Evolutionary conservation across 2,888 invertebrate genomes (phyloP).

Genomic region (Hyppa rectilinea): DNA sequence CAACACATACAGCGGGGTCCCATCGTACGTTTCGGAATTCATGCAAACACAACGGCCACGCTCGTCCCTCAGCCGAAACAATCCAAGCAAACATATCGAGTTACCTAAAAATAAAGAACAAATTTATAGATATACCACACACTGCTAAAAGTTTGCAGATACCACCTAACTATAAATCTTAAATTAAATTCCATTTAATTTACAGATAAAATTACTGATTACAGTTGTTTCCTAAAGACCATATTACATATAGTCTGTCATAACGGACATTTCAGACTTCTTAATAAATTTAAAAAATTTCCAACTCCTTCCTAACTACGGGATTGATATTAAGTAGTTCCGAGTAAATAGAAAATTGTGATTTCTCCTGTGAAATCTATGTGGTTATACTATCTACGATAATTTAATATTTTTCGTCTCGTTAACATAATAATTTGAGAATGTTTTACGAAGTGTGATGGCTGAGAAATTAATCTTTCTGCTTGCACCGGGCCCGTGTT

Average conservation of each 20-base stretch:
- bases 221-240: constrained; percentile 84
- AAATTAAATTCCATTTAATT: constrained; percentile 85
- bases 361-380: constrained; percentile 84
- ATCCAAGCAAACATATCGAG: constrained; percentile 77
- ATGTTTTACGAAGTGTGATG: constrained; percentile 69
- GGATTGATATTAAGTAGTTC: constrained; percentile 80
- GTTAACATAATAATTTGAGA: constrained; percentile 60
- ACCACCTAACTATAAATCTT: constrained; percentile 86
- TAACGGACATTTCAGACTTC: constrained; percentile 87
- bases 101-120: constrained; percentile 75
- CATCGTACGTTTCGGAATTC: constrained; percentile 82
- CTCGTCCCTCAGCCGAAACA: constrained; percentile 71
- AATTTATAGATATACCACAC: constrained; percentile 76
- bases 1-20: constrained; percentile 69
- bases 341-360: constrained; percentile 85
- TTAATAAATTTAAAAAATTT: constrained; percentile 83
- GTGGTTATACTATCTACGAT: constrained; percentile 77
- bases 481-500: constrained; percentile 83
- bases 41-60: constrained; percentile 74
- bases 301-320: constrained; percentile 87
- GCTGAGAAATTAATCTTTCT: constrained; percentile 69
- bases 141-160: constrained; percentile 80
- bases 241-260: constrained; percentile 84
- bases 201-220: constrained; percentile 85
- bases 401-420: constrained; percentile 58